Base-by-base conservation (phyloP, 1,140 invertebrate genomes). In the Pemphigus obesinymphae region DNA sequence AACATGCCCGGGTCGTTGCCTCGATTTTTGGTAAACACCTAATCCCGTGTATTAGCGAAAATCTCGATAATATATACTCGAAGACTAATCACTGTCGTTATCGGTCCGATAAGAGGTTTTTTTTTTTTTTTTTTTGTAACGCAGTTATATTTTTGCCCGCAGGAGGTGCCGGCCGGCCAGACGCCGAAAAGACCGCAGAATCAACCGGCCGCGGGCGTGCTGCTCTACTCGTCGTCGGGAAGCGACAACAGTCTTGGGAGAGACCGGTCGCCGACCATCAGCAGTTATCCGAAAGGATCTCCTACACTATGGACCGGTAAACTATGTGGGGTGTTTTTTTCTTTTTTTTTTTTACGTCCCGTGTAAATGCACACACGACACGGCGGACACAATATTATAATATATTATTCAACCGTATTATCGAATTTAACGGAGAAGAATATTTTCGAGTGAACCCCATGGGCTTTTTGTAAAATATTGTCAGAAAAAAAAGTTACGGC, bases 281-380 rank as follows among this genome's bases (percentile, higher is more conserved):
- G 37, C 55, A 80, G 53, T 26, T 61, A 61, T 40, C 76, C 53
- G 17, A 80, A 80, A 61, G 76, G 76, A 80, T 80, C 76, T 40
- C 76, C 76, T 17, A 63, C 76, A 10, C 17, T n/a, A 15, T 50
- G 70, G 70, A 31, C 70, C 20, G 45, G 70, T 73, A 17, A 73
- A 40, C 3, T 23, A 43, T 17, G 11, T 29, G 37, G 8, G 4
- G 2, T 15, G 13, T 20, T 50, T 50, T 58, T 26, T n/a, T n/a
- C n/a, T n/a, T n/a, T n/a, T n/a, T n/a, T n/a, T n/a, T n/a, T n/a
- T n/a, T n/a, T n/a, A n/a, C n/a, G n/a, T n/a, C n/a, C n/a, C n/a
- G n/a, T n/a, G n/a, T n/a, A n/a, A n/a, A n/a, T n/a, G n/a, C n/a
- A n/a, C n/a, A n/a, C n/a, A n/a, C n/a, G n/a, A n/a, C n/a, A n/a